phyloP scores from a whole-genome alignment of 2,888 invertebrate genomes.

The Ganaspis brasiliensis region DNA sequence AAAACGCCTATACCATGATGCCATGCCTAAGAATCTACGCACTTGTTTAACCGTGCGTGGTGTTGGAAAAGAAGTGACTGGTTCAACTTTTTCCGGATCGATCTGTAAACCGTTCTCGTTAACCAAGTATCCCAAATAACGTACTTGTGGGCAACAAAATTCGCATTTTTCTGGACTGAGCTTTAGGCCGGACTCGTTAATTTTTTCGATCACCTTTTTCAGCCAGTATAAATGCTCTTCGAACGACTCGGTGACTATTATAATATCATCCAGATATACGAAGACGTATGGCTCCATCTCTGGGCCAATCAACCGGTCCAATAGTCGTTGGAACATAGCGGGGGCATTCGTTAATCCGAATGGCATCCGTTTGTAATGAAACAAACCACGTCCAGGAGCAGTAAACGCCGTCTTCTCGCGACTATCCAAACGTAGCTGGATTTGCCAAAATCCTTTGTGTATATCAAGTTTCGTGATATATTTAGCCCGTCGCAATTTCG shows the following conservation, averaged over 20 bases:
- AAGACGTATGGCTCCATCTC: background rate
- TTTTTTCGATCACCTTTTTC: background rate
- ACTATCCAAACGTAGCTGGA: no score
- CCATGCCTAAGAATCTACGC: slow-evolving; percentile 37
- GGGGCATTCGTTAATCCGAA: no score
- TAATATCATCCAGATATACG: slow-evolving; percentile 9
- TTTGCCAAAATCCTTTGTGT: no score
- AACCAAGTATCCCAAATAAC: slow-evolving; percentile 43
- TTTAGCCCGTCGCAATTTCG: no score
- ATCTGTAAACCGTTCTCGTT: slow-evolving; percentile 16
- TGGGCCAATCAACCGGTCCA: slow-evolving; percentile 11
- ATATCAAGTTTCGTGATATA: no score
- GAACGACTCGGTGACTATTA: background rate
- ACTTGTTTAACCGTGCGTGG: slow-evolving; percentile 28
- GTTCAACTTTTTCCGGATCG: slow-evolving; percentile 28
- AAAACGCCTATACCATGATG: slow-evolving; percentile 32
- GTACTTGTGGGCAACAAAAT: slow-evolving; percentile 24
- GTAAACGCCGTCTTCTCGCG: no score
- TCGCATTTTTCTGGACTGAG: slow-evolving; percentile 34
- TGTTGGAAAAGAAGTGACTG: background rate
- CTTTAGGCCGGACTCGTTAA: no score
- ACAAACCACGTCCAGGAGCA: no score
- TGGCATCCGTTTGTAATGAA: no score
- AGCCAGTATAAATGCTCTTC: background rate
- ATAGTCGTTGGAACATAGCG: slow-evolving; percentile 12